A percentile compares a stretch with the other conserved stretches of the same genome.
These are phyloP conservation scores for Pelochelys cantorii DNA, from an alignment of 2,797 vertebrate genomes.

Conservation along the genomic window DNA sequence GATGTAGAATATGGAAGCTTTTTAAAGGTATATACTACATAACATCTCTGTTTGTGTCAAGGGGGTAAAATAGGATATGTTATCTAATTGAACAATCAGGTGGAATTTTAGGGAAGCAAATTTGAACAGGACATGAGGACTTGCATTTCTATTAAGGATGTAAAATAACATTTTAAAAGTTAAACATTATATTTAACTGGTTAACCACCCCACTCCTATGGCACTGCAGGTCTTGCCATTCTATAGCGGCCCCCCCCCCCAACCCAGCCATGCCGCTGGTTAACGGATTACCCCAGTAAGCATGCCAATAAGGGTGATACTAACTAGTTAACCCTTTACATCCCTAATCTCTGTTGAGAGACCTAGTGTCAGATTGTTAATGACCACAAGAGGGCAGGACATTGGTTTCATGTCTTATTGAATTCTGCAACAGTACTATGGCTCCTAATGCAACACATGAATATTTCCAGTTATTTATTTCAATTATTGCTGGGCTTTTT, in stretches of 20 bases:
- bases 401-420: not conserved
- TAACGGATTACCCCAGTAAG: too few relatives aligned
- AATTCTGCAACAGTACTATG: too few relatives aligned
- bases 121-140: not conserved
- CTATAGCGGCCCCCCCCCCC: too few relatives aligned
- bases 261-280: too few relatives aligned
- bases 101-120: not conserved
- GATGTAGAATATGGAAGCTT: not conserved
- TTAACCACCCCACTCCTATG: too few relatives aligned
- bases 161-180: too few relatives aligned
- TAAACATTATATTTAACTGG: too few relatives aligned
- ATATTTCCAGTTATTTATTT: too few relatives aligned
- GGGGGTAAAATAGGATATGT: not conserved
- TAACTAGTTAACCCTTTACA: too few relatives aligned
- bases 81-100: rapidly evolving
- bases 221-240: too few relatives aligned
- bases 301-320: too few relatives aligned
- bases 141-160: not conserved
- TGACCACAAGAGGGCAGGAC: rapidly evolving
- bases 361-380: rapidly evolving
- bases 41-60: rapidly evolving
- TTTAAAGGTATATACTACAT: rapidly evolving
- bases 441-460: too few relatives aligned
- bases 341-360: not conserved
- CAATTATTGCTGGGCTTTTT: not conserved